Evolutionary conservation across 2,113 vertebrate genomes (phyloP).

Genomic region (Ciconia maguari): DNA sequence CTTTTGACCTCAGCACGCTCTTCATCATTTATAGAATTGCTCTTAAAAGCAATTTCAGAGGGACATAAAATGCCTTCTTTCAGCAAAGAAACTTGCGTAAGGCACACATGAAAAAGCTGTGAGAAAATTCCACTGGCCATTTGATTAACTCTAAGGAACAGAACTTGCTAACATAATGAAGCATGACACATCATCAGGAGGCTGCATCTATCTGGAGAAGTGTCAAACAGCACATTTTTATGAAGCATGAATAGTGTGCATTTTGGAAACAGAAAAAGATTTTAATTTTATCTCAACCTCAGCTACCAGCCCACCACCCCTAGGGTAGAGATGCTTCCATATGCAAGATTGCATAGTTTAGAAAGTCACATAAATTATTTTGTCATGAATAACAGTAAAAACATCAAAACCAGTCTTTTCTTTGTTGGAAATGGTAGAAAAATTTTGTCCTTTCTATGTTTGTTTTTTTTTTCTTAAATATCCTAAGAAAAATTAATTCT

Average conservation of each 20-base stretch:
- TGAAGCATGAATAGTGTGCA: background rate
- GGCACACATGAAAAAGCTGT: background rate
- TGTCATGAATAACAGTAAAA: background rate
- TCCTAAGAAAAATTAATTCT: background rate
- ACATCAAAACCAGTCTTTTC: background rate
- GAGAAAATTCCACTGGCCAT: background rate
- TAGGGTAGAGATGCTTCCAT: background rate
- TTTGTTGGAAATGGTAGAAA: background rate
- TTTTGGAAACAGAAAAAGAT: background rate
- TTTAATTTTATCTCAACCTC: conserved; percentile 21
- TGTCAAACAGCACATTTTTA: background rate
- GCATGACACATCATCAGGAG: background rate
- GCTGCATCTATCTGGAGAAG: background rate
- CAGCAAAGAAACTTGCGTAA: background rate
- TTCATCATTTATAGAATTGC: background rate
- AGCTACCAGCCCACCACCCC: background rate
- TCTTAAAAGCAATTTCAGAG: background rate
- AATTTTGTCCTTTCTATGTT: background rate
- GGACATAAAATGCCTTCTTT: background rate
- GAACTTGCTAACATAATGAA: background rate
- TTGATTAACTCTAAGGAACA: conserved; percentile 1
- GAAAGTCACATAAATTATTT: conserved; percentile 8
- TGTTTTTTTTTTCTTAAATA: background rate
- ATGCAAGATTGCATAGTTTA: background rate
- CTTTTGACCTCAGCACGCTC: background rate